These are phyloP conservation scores for Diarsia rubi DNA, from an alignment of 2,888 invertebrate genomes.

Conservation along the genomic window DNA sequence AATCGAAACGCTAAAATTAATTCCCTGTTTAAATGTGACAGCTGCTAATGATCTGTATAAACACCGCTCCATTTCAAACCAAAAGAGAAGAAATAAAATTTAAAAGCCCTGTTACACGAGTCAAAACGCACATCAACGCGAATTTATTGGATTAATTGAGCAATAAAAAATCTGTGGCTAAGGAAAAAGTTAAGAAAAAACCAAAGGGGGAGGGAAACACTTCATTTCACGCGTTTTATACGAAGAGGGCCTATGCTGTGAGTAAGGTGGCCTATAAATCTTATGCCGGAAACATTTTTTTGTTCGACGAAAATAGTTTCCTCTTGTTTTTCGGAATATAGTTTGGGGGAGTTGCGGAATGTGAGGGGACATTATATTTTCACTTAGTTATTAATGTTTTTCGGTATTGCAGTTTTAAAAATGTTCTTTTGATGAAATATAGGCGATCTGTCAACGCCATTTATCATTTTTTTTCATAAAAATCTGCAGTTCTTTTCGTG, in stretches of 20 bases:
- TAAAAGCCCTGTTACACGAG: constrained; percentile 73
- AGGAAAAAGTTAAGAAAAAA: constrained; percentile 68
- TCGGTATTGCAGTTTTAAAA: constrained; percentile 75
- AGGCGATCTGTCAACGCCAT: constrained; percentile 66
- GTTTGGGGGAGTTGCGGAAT: constrained; percentile 69
- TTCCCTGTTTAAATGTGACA: constrained; percentile 55
- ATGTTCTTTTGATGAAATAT: constrained; percentile 73
- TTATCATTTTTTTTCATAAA: constrained; percentile 71
- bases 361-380: constrained; percentile 69
- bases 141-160: constrained; percentile 85
- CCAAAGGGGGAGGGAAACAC: constrained; percentile 83
- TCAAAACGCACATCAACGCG: constrained; percentile 75
- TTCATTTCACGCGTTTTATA: constrained; percentile 90
- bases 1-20: constrained; percentile 39
- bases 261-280: constrained; percentile 87
- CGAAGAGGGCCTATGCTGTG: constrained; percentile 78
- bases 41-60: constrained; percentile 58
- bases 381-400: constrained; percentile 81
- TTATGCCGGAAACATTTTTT: constrained; percentile 88
- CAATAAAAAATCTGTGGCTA: constrained; percentile 83
- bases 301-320: constrained; percentile 89
- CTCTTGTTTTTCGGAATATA: constrained; percentile 85
- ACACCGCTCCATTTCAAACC: constrained; percentile 51
- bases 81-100: constrained; percentile 69
- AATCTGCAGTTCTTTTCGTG: constrained; percentile 51